phyloP scores from a whole-genome alignment of 2,797 vertebrate species.

The Acipenser transmontanus region DNA sequence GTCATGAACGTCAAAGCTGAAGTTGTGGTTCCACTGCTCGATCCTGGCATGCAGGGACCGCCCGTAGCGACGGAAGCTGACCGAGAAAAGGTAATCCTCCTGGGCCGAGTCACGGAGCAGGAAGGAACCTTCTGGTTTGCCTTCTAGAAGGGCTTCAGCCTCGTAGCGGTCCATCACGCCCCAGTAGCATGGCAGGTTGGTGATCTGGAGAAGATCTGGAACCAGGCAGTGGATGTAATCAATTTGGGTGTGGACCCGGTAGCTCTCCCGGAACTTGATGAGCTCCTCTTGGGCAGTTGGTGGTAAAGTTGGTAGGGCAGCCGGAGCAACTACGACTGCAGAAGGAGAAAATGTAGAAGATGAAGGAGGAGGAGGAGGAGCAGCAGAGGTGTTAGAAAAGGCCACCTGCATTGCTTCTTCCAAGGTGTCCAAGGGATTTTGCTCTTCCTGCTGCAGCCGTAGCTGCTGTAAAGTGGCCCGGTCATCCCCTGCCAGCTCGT shows the following conservation, averaged over 20 bases:
- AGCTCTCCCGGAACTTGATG: constrained; percentile 41
- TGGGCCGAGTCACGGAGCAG: constrained; percentile 74
- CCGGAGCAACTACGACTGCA: constrained; percentile 5
- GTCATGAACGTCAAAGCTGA: constrained; percentile 78
- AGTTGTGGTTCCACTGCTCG: constrained; percentile 80
- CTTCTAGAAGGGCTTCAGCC: constrained; percentile 69
- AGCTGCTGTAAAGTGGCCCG: constrained; percentile 45
- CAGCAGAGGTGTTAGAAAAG: constrained; percentile 6
- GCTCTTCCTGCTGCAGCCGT: constrained; percentile 54
- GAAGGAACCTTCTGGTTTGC: constrained; percentile 75
- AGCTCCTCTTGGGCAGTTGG: constrained; percentile 27
- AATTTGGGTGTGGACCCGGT: constrained; percentile 69
- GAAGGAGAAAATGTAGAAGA: constrained; percentile 21
- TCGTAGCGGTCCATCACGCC: constrained; percentile 78
- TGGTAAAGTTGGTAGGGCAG: neutral
- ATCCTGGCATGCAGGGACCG: constrained; percentile 75
- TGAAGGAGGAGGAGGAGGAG: constrained; percentile 25
- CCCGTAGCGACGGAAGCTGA: constrained; percentile 76
- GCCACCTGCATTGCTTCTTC: constrained; percentile 56
- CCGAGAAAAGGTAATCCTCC: constrained; percentile 79
- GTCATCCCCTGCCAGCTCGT: constrained; percentile 55
- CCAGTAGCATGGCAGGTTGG: constrained; percentile 74
- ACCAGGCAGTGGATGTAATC: constrained; percentile 77
- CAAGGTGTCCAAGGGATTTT: constrained; percentile 67
- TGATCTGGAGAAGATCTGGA: constrained; percentile 70